Evolutionary conservation across 1,140 invertebrate species (phyloP), one percentile per base, ranked within the genome.

Genomic region (Cardiocondyla obscurior): DNA sequence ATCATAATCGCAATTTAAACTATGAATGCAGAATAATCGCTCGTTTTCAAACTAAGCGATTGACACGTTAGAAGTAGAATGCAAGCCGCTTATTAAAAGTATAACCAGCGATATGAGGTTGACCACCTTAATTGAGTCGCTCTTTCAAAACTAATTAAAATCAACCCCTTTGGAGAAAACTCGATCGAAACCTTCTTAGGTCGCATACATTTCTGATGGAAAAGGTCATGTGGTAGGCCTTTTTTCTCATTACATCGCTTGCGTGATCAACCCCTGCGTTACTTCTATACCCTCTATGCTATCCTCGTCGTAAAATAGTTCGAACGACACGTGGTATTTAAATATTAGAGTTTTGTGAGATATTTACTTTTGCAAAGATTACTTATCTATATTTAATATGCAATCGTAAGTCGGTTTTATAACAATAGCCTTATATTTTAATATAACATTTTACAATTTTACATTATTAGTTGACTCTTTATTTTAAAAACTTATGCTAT

Each of bases 221-320:
- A 92, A 92, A 91, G 90, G 90, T 92, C 91, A 87, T 62, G 79
- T 79, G 33, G 42, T 70, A 88, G 87, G 83, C 86, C 85, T 90
- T 90, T 90, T 90, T 88, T 87, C 88, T 72, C 36, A 77, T 81
- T 74, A 42, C 19, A 36, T 53, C 72, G 46, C 62, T 74, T 53
- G 22, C 62, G 2, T 36, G 30, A 22, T 25, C 74, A 77, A 82
- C 70, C 74, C 74, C 69, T 73, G 69, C 28, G 19, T 55, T 16
- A 69, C 69, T 67, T 84, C 67, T 60, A n/a, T 67, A 53, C 49
- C 55, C 49, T 65, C 22, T 46, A 82, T 82, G 81, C 65, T 77
- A 25, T 64, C 86, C 87, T 82, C 44, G 30, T 88, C 30, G 28
- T 70, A 55, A 87, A 88, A 90, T 88, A 89, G 73, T 88, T 90